Conservation (phyloP, 2,797 vertebrate genomes). For the Sylvia borin region DNA sequence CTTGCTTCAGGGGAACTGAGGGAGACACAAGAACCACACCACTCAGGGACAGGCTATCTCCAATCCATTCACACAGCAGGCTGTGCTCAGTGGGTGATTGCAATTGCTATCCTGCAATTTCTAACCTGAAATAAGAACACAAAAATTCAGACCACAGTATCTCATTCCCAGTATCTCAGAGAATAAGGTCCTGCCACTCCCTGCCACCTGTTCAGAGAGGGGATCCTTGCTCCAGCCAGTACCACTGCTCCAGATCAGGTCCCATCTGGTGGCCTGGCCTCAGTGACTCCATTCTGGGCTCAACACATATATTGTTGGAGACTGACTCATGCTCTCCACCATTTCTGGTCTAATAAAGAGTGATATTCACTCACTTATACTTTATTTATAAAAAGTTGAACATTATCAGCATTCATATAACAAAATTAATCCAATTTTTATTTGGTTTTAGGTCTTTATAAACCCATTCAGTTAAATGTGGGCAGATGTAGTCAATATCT, state of each 20-base stretch:
- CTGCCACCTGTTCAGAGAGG: neutral
- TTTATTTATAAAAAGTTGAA: neutral
- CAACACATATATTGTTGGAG: accelerated
- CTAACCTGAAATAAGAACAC: neutral
- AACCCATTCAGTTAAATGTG: neutral
- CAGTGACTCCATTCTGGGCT: accelerated
- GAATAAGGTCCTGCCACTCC: neutral
- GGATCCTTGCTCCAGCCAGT: neutral
- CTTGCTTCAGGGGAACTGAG: neutral
- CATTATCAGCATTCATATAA: neutral
- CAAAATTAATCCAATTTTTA: neutral
- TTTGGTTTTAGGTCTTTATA: neutral
- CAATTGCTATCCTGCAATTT: neutral
- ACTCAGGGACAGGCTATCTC: neutral
- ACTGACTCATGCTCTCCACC: neutral
- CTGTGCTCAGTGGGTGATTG: neutral
- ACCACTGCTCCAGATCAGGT: neutral
- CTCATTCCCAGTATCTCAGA: neutral
- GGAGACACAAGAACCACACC: accelerated
- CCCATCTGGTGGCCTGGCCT: neutral
- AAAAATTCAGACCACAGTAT: neutral
- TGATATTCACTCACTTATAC: neutral
- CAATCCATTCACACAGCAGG: neutral
- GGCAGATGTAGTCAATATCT: neutral
- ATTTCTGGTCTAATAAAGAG: neutral